Evolutionary conservation across 1,140 invertebrate genomes (phyloP).

Genomic region (Brachystomella parvula): DNA sequence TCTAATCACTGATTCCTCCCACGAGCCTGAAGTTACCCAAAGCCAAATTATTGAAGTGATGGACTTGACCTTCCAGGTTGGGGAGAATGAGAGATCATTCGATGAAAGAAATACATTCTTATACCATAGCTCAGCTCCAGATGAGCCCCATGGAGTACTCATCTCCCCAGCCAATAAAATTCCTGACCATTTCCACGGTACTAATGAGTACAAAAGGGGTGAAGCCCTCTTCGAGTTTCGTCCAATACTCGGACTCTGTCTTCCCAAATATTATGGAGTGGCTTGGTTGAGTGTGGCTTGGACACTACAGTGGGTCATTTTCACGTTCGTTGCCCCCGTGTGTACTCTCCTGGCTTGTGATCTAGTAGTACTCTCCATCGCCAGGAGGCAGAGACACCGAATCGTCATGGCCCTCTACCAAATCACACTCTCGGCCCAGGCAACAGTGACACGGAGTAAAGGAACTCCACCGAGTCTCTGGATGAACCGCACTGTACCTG

Average conservation of each 20-base stretch:
- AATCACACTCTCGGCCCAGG: conserved; percentile 70
- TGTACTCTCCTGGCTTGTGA: conserved; percentile 35
- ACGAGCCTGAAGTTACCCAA: not conserved
- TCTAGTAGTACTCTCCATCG: conserved; percentile 59
- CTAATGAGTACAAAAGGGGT: not conserved
- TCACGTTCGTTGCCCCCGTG: conserved; percentile 33
- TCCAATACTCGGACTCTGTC: conserved; percentile 26
- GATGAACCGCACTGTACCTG: conserved; percentile 33
- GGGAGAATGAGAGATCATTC: not conserved
- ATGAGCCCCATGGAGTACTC: not conserved
- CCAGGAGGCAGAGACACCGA: conserved; percentile 67
- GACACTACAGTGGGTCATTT: conserved; percentile 26
- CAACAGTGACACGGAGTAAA: conserved; percentile 35
- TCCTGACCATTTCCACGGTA: not conserved
- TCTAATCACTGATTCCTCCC: not conserved
- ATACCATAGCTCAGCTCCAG: not conserved
- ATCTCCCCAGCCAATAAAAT: not conserved
- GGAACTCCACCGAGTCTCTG: conserved; percentile 35
- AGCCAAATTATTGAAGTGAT: not conserved
- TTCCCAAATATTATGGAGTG: conserved; percentile 28
- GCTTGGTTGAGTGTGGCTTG: conserved; percentile 26
- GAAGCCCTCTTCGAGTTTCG: conserved; percentile 26
- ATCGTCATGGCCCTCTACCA: conserved; percentile 77
- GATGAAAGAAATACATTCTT: too few species aligned
- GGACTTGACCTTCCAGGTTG: not conserved